Conservation (phyloP, 2,113 vertebrate species). For the Electrona antarctica region DNA sequence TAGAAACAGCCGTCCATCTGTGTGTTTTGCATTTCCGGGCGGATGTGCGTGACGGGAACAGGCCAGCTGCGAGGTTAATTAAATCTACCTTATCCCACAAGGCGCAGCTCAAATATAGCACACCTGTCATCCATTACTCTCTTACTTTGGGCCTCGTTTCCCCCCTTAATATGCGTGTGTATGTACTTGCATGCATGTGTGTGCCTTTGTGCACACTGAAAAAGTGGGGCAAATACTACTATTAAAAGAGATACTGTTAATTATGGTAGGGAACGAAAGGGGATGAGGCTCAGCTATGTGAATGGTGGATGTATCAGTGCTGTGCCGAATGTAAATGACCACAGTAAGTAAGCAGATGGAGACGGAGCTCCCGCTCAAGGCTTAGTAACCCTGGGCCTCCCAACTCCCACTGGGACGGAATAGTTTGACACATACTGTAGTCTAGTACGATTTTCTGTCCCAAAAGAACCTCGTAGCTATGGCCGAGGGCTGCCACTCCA, state of each 20-base stretch:
- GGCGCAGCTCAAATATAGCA: constrained; percentile 29
- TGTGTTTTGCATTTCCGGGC: constrained; percentile 3
- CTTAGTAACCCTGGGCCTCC: constrained; percentile 2
- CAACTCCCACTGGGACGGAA: neutral
- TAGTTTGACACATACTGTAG: constrained; percentile 17
- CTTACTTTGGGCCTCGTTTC: neutral
- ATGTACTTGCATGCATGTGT: neutral
- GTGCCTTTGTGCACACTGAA: neutral
- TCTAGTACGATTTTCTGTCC: neutral
- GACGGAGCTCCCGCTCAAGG: constrained; percentile 8
- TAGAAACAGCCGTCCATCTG: neutral
- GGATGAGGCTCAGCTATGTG: constrained; percentile 19
- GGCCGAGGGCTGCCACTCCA: neutral
- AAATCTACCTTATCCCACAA: constrained; percentile 40
- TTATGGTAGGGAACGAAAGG: constrained; percentile 15
- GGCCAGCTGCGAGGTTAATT: constrained; percentile 63
- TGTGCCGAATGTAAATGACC: constrained; percentile 18
- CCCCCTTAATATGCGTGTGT: neutral
- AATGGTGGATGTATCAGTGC: constrained; percentile 9
- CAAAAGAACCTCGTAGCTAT: neutral
- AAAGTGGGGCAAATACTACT: neutral
- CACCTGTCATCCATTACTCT: constrained; percentile 38
- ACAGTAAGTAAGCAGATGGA: constrained; percentile 2
- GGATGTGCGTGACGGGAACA: constrained; percentile 39
- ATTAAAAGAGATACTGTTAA: constrained; percentile 47